phyloP scores from a whole-genome alignment of 2,113 vertebrate genomes.

The Triplophysa tibetana region DNA sequence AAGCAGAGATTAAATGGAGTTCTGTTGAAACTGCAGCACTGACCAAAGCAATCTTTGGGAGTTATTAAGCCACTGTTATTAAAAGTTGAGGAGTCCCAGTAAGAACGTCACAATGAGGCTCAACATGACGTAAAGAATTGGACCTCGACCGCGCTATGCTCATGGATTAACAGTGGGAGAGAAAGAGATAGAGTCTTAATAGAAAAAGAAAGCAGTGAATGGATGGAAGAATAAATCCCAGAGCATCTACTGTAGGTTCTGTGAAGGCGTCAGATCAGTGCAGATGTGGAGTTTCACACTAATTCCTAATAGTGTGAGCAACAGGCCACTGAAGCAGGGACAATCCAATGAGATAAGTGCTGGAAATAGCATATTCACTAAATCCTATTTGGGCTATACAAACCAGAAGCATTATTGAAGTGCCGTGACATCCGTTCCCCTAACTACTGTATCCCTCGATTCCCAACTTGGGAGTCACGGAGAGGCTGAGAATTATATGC shows the following conservation, averaged over 20 bases:
- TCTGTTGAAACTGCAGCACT: slow-evolving; percentile 62
- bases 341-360: slow-evolving; percentile 42
- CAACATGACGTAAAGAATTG: slow-evolving; percentile 49
- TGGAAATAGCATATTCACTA: slow-evolving; percentile 45
- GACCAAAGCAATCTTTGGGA: slow-evolving; percentile 68
- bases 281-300: slow-evolving; percentile 64
- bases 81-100: slow-evolving; percentile 68
- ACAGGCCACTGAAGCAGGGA: slow-evolving; percentile 42
- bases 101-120: slow-evolving; percentile 63
- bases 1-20: slow-evolving; percentile 62
- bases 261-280: slow-evolving; percentile 69
- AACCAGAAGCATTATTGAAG: slow-evolving; percentile 19
- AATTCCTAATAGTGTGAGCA: slow-evolving; percentile 59
- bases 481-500: slow-evolving; percentile 15
- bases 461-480: slow-evolving; percentile 14
- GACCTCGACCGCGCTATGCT: slow-evolving; percentile 16
- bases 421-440: slow-evolving; percentile 21
- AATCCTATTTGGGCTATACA: slow-evolving; percentile 44
- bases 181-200: neutral
- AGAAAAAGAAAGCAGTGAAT: neutral
- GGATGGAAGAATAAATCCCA: slow-evolving; percentile 47
- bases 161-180: slow-evolving; percentile 48
- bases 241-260: slow-evolving; percentile 48
- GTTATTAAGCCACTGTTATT: slow-evolving; percentile 73
- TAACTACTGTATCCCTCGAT: slow-evolving; percentile 20